Base-by-base conservation (phyloP, 2,888 invertebrate genomes). In the Antitype chi region DNA sequence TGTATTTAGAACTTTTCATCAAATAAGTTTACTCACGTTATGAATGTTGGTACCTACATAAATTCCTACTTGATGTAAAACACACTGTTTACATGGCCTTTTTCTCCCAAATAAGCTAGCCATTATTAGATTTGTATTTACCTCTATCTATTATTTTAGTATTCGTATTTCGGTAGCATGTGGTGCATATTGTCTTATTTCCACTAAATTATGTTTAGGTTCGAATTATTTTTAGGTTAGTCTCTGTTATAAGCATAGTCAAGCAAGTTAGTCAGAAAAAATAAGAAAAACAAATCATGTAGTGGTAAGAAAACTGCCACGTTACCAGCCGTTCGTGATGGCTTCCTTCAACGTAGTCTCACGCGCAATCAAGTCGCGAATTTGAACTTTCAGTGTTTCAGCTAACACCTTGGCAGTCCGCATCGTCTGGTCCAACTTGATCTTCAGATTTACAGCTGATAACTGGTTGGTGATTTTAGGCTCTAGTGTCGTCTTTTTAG, bases 261-360 rank as follows among this genome's bases (percentile, higher is more conserved):
- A 76, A 38, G 5, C 23, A 17, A 25, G n/a, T 20, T 43, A 9
- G 38, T 43, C n/a, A 52, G 20, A 20, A 17, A 20, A n/a, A 55
- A 55, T 38, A 25, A 32, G 11, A 9, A 1, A 25, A 79, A 38
- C 25, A 20, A 53, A 43, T 5, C 47, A 17, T 66, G 32, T 5
- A 43, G 59, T 3, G 8, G 43, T 38, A 47, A 6, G n/a, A 17
- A 52, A 25, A 59, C 28, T 71, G 38, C 57, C 64, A 68, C 49
- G 80, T 90, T 90, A 95, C 96, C 94, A 94, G 81, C 95, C 96
- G 68, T 91, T 93, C 2, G 90, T 88, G 67, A 96, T 95, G 7
- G 92, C 91, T 49, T 96, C 94, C 80, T 96, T 96, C 23, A 96
- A 78, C 9, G 78, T 28, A 9, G 81, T 87, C 81, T 96, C 96